A percentile compares a stretch with the other conserved stretches of the same genome.
These are phyloP conservation scores for Mus caroli DNA, from an alignment of 2,797 vertebrate genomes.

Conservation along the genomic window DNA sequence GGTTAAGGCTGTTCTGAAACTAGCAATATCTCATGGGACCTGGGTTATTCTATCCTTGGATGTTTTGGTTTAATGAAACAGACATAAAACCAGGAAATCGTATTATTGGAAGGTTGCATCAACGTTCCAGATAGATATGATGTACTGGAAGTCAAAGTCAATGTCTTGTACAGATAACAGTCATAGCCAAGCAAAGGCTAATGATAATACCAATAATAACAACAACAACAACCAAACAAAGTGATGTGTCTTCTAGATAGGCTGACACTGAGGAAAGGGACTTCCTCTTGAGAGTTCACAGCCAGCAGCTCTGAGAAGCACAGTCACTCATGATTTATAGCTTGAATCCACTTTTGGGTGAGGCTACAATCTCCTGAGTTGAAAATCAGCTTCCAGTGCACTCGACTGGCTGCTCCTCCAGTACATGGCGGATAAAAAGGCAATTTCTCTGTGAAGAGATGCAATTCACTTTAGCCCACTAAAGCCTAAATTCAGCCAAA, in stretches of 20 bases:
- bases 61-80: constrained; percentile 27
- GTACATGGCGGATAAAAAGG: background rate
- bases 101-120: background rate
- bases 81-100: background rate
- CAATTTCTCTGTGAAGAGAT: background rate
- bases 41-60: background rate
- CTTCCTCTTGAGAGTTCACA: background rate
- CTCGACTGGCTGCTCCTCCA: background rate
- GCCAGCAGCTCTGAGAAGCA: background rate
- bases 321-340: background rate
- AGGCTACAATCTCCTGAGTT: background rate
- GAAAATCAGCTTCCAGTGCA: background rate
- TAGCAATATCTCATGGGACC: background rate
- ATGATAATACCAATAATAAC: background rate
- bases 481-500: constrained; percentile 9
- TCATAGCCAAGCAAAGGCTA: background rate
- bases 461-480: background rate
- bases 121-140: background rate
- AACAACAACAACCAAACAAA: background rate
- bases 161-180: background rate
- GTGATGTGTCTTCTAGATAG: background rate
- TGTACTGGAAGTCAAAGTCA: background rate
- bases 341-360: background rate
- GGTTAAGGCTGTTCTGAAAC: background rate
- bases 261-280: background rate